phyloP scores from a whole-genome alignment of 2,888 invertebrate species.

The Steinernema hermaphroditum region DNA sequence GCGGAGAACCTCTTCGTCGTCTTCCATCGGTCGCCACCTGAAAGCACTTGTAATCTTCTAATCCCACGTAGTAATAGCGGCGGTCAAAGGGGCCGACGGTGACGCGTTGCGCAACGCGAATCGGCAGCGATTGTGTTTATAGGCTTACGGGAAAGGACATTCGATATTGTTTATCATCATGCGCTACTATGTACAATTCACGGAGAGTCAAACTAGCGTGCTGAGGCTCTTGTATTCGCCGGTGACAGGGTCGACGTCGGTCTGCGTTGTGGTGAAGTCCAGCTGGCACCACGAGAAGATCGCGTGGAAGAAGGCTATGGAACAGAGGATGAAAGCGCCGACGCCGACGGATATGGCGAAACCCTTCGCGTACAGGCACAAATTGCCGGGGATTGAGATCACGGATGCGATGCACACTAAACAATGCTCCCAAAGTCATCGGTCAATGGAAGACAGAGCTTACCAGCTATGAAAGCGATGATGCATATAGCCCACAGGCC shows the following conservation, averaged over 20 bases:
- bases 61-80: neutral
- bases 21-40: neutral
- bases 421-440: neutral
- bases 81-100: neutral
- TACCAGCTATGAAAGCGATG: slow-evolving; percentile 5
- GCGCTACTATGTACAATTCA: neutral
- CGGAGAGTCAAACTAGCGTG: slow-evolving; percentile 10
- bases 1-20: neutral
- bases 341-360: slow-evolving; percentile 13
- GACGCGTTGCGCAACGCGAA: slow-evolving; percentile 12
- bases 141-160: slow-evolving; percentile 1
- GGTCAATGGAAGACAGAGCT: neutral
- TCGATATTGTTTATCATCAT: slow-evolving; percentile 8
- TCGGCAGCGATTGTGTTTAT: neutral
- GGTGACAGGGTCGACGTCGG: slow-evolving; percentile 6
- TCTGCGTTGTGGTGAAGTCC: slow-evolving; percentile 5
- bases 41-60: neutral
- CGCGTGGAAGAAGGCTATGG: slow-evolving; percentile 16
- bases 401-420: neutral
- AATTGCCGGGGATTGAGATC: slow-evolving; percentile 13
- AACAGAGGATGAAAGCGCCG: slow-evolving; percentile 7
- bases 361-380: slow-evolving; percentile 18
- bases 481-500: slow-evolving; percentile 3
- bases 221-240: slow-evolving; percentile 15
- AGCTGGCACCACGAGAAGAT: slow-evolving; percentile 22